Evolutionary conservation across 2,888 invertebrate species (phyloP).

Genomic region (Melanophora roralis): DNA sequence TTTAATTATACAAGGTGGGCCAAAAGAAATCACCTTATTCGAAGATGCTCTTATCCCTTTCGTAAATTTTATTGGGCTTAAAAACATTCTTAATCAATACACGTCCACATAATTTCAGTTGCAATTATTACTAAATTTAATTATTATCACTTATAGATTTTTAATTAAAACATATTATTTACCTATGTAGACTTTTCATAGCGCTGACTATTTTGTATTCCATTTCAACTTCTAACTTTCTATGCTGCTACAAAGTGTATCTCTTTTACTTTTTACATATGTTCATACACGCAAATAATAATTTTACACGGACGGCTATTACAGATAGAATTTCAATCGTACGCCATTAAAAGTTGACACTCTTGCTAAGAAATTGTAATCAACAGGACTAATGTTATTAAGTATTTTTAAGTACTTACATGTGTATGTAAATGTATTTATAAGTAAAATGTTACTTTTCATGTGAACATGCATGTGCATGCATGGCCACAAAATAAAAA

Average conservation of each 20-base stretch:
- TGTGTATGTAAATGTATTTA: not conserved
- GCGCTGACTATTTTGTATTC: not conserved
- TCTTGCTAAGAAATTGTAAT: constrained; percentile 9
- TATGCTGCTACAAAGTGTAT: constrained; percentile 4
- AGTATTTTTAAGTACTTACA: no score
- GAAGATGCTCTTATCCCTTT: no score
- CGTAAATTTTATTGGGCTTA: no score
- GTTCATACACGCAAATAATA: constrained; percentile 12
- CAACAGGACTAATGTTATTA: not conserved
- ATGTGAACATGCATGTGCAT: not conserved
- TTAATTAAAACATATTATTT: no score
- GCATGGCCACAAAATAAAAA: not conserved
- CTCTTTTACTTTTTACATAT: constrained; percentile 14
- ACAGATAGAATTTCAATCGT: constrained; percentile 27
- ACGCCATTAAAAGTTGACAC: constrained; percentile 22
- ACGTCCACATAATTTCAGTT: no score
- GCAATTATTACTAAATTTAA: no score
- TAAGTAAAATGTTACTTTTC: not conserved
- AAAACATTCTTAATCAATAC: no score
- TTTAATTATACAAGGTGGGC: no score
- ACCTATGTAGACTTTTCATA: no score
- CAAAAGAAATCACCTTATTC: no score
- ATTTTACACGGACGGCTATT: not conserved
- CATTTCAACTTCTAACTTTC: not conserved
- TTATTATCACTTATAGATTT: no score